Base-by-base conservation (phyloP, 1,140 invertebrate genomes). In the Leptopilina clavipes region DNA sequence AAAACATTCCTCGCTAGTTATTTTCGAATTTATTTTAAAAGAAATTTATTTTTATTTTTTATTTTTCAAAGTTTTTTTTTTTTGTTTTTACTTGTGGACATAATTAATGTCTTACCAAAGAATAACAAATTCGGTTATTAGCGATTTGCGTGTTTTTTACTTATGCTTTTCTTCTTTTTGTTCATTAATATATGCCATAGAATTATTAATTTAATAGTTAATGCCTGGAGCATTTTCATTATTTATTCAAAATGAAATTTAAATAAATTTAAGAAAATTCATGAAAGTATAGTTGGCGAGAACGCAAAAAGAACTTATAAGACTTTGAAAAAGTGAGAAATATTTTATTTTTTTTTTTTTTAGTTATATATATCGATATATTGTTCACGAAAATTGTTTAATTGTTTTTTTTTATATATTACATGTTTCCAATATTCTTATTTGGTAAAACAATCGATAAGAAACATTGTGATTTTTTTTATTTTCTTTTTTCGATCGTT, bases 151-250 rank as follows among this genome's bases (percentile, higher is more conserved):
- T 31, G 5, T 45, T 45, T 45, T 45, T 65, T 65, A 25, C 17
- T 31, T 2, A 14, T 65, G 22, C 12, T 65, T 22, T 65, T 12
- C 3, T 31, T n/a, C 6, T 65, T 25, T 14, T 12, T 56, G 18
- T 12, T 25, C 1, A 22, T 19, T 65, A 22, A 22, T 14, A 59
- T 65, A 3, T 31, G 25, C 25, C 59, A 37, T 37, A 65, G 14
- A 52, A n/a, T 65, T 12, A 65, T 65, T 65, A 31, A 65, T 14
- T 14, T 31, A 37, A 12, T 9, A 3, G 12, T 59, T 59, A 31
- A 37, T 65, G 59, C 59, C 59, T 25, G 59, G 59, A 6, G 59
- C 59, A 65, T 65, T 65, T 65, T 3, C 14, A 65, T 65, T 65
- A 65, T 65, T 31, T 31, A 65, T 65, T 54, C 2, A 65, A 56